A percentile compares a stretch with the other conserved stretches of the same genome.
These are phyloP conservation scores for Callocephalon fimbriatum DNA, from an alignment of 2,113 vertebrate genomes.

Conservation along the genomic window DNA sequence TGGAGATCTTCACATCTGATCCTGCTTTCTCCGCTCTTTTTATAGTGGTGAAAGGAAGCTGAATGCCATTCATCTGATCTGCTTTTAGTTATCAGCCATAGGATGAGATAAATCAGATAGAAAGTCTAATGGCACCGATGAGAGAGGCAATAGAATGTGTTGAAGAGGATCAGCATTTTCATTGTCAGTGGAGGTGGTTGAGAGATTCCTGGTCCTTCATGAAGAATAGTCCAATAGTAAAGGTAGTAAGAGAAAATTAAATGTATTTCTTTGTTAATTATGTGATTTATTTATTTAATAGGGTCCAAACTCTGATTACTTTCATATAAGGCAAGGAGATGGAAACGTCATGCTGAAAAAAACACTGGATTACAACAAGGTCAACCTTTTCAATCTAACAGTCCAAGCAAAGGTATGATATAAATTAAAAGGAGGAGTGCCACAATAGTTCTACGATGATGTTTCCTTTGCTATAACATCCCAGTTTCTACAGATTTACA, in stretches of 20 bases:
- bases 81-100: not conserved
- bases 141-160: not conserved
- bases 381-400: slow-evolving; percentile 67
- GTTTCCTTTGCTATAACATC: not conserved
- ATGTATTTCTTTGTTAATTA: not conserved
- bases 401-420: slow-evolving; percentile 76
- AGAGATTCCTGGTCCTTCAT: not conserved
- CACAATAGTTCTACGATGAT: not conserved
- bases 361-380: slow-evolving; percentile 76
- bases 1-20: not conserved
- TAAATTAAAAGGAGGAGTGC: not conserved
- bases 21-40: not conserved
- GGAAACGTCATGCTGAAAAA: slow-evolving; percentile 71
- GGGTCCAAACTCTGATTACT: slow-evolving; percentile 71
- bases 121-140: not conserved
- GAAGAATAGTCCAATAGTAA: not conserved
- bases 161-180: not conserved
- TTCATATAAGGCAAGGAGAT: slow-evolving; percentile 62
- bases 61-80: not conserved
- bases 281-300: slow-evolving; percentile 20
- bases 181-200: not conserved
- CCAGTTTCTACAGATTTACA: not conserved
- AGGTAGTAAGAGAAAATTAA: not conserved
- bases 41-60: not conserved
- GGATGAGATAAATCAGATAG: not conserved